Base-by-base conservation (phyloP, 2,888 invertebrate genomes). In the Aphidius colemani region DNA sequence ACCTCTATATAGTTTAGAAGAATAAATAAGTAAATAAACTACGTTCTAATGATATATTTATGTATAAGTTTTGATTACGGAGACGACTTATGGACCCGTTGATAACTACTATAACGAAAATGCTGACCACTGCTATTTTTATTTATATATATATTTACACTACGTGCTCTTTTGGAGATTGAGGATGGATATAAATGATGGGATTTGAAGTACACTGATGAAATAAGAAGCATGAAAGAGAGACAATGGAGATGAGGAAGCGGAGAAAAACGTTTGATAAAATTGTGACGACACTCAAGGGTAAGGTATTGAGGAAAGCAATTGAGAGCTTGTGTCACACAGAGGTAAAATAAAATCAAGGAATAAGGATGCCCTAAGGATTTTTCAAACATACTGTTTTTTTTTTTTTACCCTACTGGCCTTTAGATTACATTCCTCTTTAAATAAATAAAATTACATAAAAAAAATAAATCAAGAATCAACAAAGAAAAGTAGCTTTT, bases 61-160 rank as follows among this genome's bases (percentile, higher is more conserved):
- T 30, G 5, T 45, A 48, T 46, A 9, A 9, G 11, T 46, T 11
- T 48, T 48, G 6, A 48, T 48, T 11, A 39, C 39, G 30, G 40
- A 30, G 30, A 39, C 4, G 30, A 51, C 51, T 40, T 51, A 51
- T 30, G 11, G 39, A 51, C 10, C 10, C 30, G 30, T 51, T 39
- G 40, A 51, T 6, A 6, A 39, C 5, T 51, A n/a, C 39, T 51
- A 10, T 51, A 51, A 51, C 40, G 10, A 51, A 59, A 62, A 66
- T 66, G 59, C 60, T 66, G 63, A 57, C 58, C 66, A 66, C 63
- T 63, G 63, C 60, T 18, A 48, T 60, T 64, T 60, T 64, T 66
- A 51, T 46, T 46, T 45, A 61, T 61, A 66, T 30, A 30, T 30
- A 30, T 30, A 30, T 30, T 30, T 30, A 30, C 30, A 63, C 66